phyloP scores from a whole-genome alignment of 2,797 vertebrate species.

The Darevskia mixta region DNA sequence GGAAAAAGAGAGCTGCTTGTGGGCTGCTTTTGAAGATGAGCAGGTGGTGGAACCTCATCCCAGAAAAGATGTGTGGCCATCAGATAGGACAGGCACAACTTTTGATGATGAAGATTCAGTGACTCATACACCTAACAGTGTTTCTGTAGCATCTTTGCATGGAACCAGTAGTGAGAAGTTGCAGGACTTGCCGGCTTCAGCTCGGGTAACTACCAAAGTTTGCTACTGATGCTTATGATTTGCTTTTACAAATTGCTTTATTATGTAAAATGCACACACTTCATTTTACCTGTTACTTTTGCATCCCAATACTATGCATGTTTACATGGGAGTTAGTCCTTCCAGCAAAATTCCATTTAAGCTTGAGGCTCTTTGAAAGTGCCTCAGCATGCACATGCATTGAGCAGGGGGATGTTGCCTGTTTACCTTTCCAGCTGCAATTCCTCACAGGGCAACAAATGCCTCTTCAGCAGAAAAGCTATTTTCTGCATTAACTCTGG shows the following conservation, averaged over 20 bases:
- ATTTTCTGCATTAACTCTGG: neutral
- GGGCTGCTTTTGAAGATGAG: conserved; percentile 87
- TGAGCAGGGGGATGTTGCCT: neutral
- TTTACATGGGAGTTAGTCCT: neutral
- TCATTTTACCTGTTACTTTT: neutral
- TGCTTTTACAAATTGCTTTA: conserved; percentile 14
- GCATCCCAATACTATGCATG: conserved; percentile 29
- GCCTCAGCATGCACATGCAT: neutral
- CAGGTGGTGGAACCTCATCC: conserved; percentile 74
- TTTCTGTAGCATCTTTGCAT: conserved; percentile 66
- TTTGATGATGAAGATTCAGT: conserved; percentile 64
- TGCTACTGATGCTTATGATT: neutral
- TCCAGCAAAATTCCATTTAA: neutral
- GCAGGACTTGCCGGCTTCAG: conserved; percentile 75
- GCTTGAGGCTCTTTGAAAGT: neutral
- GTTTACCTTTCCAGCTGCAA: neutral
- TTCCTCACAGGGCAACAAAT: neutral
- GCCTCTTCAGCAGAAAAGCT: neutral
- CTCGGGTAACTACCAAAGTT: conserved; percentile 76
- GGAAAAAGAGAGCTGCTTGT: conserved; percentile 81
- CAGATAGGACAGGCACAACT: conserved; percentile 73
- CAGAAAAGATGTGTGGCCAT: conserved; percentile 75
- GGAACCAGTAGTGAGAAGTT: conserved; percentile 70
- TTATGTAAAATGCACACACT: conserved; percentile 12
- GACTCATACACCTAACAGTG: conserved; percentile 68